These are phyloP conservation scores for Aphrocallistes beatrix DNA, from an alignment of 37 sponge, comb jelly and placozoan species.

Conservation along the genomic window DNA sequence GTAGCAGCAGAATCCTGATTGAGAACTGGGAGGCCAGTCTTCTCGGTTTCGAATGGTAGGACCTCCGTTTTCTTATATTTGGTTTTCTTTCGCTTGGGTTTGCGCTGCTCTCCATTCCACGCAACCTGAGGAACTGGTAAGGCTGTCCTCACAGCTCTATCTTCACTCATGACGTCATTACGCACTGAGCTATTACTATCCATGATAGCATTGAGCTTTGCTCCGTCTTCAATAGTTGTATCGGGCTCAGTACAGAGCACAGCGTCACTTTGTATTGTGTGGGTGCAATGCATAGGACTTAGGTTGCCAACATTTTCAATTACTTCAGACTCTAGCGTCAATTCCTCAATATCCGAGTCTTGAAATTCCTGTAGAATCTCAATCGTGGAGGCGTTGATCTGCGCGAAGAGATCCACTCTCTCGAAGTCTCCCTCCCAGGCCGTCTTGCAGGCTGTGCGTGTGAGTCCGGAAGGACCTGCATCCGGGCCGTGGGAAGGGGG, in stretches of 20 bases:
- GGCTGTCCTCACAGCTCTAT: background rate
- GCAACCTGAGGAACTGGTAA: background rate
- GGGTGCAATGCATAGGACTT: no score
- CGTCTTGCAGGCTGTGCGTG: background rate
- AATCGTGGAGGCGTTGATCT: background rate
- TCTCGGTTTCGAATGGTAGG: background rate
- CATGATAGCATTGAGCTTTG: background rate
- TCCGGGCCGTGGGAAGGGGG: background rate
- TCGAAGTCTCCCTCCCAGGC: constrained; percentile 7
- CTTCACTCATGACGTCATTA: background rate
- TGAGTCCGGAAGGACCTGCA: background rate
- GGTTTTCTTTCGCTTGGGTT: background rate
- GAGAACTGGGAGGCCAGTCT: background rate
- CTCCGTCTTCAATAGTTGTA: background rate
- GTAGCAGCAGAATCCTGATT: no score
- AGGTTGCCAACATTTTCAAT: background rate
- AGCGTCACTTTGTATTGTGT: background rate
- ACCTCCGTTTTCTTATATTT: background rate
- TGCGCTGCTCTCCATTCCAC: background rate
- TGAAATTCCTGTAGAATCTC: background rate
- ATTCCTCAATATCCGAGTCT: background rate
- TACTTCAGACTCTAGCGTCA: background rate
- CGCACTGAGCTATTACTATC: background rate
- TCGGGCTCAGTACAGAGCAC: background rate
- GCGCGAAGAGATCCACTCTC: background rate